Evolutionary conservation across 2,888 invertebrate genomes (phyloP), one percentile per base, ranked within the genome.

Genomic region (Anticlea derivata): DNA sequence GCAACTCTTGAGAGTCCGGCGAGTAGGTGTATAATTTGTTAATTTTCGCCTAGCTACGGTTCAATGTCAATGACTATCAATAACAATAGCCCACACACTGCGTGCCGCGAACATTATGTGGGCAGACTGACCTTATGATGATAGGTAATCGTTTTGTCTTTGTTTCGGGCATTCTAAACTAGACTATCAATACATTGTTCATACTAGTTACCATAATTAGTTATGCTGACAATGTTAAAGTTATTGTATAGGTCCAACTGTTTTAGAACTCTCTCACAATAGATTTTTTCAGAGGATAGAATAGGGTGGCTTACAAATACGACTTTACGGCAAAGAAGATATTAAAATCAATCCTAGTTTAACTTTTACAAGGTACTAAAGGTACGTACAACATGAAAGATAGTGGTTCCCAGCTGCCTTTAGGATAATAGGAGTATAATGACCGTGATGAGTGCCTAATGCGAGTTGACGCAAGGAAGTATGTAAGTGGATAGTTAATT

Each of bases 21-120:
- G n/a, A n/a, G 17, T 17, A 17, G 4, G 17, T 17, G 4, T 2
- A 17, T 17, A 17, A 17, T 17, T 17, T 17, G 17, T 3, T 17
- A n/a, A n/a, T n/a, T 60, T 60, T 38, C 43, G 51, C 55, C 60
- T 59, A 63, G 63, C 65, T 50, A 47, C 48, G 43, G 50, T 55
- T 61, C 34, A 31, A 26, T 38, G 50, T 50, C 38, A 50, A 43
- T 31, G 35, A 12, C 35, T 23, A 47, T 52, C 48, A 58, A 46
- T 58, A 61, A 61, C 47, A 58, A 64, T 60, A 43, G 55, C 47
- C 65, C 57, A 57, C 33, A 49, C 48, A 11, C 38, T 24, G 26
- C 7, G 7, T 6, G 31, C 24, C 24, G 10, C 10, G 33, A 12
- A 24, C 13, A 5, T 40, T 22, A 8, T 24, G 43, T 43, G 31